These are phyloP conservation scores for Callipepla squamata DNA, from an alignment of 2,113 vertebrate species.

Conservation along the genomic window DNA sequence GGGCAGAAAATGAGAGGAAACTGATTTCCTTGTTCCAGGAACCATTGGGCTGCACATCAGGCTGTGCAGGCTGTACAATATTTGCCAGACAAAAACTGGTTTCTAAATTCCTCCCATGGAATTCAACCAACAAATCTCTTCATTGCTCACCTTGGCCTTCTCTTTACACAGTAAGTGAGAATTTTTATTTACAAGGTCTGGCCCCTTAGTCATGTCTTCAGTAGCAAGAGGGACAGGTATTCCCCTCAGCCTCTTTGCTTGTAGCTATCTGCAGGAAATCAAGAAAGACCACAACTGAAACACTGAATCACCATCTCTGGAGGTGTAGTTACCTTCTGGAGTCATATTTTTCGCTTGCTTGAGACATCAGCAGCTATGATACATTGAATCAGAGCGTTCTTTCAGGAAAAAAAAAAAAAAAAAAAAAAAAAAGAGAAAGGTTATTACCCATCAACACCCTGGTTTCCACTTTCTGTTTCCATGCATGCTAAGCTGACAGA, in stretches of 20 bases:
- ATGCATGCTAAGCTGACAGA: neutral
- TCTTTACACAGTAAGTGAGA: too few species aligned
- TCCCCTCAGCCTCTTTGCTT: neutral
- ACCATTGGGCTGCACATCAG: too few species aligned
- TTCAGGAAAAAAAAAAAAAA: neutral
- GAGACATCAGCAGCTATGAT: neutral
- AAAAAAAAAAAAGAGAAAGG: neutral
- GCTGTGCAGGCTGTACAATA: too few species aligned
- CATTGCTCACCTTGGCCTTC: too few species aligned
- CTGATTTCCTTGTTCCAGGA: too few species aligned
- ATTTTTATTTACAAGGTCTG: neutral
- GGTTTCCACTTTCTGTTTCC: neutral
- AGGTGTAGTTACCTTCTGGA: neutral
- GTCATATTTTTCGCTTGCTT: neutral
- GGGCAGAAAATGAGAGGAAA: too few species aligned
- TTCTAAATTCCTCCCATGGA: too few species aligned
- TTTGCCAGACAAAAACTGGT: too few species aligned
- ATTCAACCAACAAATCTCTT: too few species aligned
- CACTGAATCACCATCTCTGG: neutral
- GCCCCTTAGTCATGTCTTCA: neutral
- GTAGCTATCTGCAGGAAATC: neutral
- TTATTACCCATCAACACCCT: neutral
- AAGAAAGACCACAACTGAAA: neutral
- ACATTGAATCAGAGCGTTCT: neutral
- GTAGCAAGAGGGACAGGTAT: neutral